These are phyloP conservation scores for Lepus timidus DNA, from an alignment of 2,113 vertebrate species.

Conservation along the genomic window DNA sequence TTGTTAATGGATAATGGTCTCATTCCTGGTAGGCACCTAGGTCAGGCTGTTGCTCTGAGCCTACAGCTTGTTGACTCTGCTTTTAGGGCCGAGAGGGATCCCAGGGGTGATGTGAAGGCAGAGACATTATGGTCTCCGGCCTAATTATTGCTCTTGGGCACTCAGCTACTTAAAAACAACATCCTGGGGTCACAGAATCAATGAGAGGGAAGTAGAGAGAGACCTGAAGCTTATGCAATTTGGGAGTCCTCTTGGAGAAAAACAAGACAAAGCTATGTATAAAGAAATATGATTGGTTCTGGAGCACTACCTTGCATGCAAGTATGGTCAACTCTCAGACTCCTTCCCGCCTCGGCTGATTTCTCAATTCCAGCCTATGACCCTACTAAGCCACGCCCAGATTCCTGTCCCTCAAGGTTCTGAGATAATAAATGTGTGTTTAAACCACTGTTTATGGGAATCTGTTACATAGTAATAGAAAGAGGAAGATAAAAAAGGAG, in stretches of 20 bases:
- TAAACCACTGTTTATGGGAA: neutral
- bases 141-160: neutral
- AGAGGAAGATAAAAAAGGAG: neutral
- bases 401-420: neutral
- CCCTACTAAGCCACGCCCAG: neutral
- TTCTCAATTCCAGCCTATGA: neutral
- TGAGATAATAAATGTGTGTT: neutral
- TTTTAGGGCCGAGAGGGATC: slow-evolving; percentile 10
- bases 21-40: slow-evolving; percentile 61
- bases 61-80: neutral
- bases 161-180: neutral
- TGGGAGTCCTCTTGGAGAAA: neutral
- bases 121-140: neutral
- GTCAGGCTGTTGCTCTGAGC: accelerated
- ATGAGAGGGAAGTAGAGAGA: neutral
- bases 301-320: neutral
- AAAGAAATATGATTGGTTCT: neutral
- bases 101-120: neutral
- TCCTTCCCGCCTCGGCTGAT: neutral
- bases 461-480: neutral
- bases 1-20: slow-evolving; percentile 68
- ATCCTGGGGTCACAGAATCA: neutral
- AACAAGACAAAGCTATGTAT: neutral
- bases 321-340: neutral
- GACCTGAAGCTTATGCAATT: neutral